Conservation (phyloP, 2,888 invertebrate genomes). For the Aporophyla lueneburgensis region DNA sequence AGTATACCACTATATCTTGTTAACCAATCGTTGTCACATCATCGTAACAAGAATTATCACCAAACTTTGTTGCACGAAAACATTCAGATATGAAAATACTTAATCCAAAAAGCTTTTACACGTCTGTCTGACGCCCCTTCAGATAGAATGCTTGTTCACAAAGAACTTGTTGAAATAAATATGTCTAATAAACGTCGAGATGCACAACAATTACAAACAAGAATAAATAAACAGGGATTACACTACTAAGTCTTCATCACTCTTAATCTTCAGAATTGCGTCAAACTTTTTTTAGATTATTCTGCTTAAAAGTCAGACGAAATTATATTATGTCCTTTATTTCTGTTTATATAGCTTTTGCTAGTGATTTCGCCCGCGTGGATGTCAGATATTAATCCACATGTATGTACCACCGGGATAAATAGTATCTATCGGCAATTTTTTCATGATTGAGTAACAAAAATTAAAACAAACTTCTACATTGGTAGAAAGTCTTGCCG, state of each 20-base stretch:
- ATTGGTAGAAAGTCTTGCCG: too few species aligned
- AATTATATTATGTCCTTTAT: slow-evolving; percentile 16
- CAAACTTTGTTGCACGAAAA: slow-evolving; percentile 13
- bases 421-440: too few species aligned
- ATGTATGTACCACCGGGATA: too few species aligned
- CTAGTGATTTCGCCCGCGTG: too few species aligned
- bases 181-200: slow-evolving; percentile 37
- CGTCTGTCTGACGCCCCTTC: neutral
- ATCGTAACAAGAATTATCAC: neutral
- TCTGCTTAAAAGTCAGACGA: slow-evolving; percentile 1
- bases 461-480: too few species aligned
- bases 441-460: too few species aligned
- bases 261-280: slow-evolving; percentile 52
- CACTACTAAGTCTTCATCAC: slow-evolving; percentile 41
- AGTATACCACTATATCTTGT: neutral
- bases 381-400: too few species aligned
- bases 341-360: neutral
- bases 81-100: slow-evolving; percentile 30
- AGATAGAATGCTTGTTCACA: slow-evolving; percentile 22
- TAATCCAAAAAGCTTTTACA: slow-evolving; percentile 36
- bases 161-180: slow-evolving; percentile 52
- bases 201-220: slow-evolving; percentile 42
- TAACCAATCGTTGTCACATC: neutral
- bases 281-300: slow-evolving; percentile 41
- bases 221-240: slow-evolving; percentile 53